Evolutionary conservation across 2,888 invertebrate genomes (phyloP).

Genomic region (Acrobasis consociella): DNA sequence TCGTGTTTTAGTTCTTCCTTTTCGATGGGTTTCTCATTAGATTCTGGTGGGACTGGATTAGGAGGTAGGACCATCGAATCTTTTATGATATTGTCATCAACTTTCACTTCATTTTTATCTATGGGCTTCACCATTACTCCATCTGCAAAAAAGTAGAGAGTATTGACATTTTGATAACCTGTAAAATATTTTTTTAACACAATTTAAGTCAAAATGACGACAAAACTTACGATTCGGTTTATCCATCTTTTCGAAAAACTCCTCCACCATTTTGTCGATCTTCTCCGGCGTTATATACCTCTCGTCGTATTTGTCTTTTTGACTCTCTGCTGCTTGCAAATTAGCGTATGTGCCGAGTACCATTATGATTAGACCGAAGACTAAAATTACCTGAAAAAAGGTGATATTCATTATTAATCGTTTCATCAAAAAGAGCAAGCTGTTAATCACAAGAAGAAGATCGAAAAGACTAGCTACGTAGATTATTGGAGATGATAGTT

Average conservation of each 20-base stretch:
- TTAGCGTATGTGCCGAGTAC: slow-evolving; percentile 96
- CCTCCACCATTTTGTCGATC: slow-evolving; percentile 72
- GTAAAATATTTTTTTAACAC: not conserved
- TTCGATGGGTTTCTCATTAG: slow-evolving; percentile 64
- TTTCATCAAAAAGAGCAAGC: too few species aligned
- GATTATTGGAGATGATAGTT: too few species aligned
- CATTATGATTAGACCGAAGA: slow-evolving; percentile 93
- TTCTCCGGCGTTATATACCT: slow-evolving; percentile 63
- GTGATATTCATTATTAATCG: not conserved
- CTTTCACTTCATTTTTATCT: slow-evolving; percentile 37
- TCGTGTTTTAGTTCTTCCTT: slow-evolving; percentile 47
- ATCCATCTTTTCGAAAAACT: slow-evolving; percentile 67
- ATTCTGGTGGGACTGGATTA: slow-evolving; percentile 73
- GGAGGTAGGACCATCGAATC: slow-evolving; percentile 75
- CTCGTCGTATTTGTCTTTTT: slow-evolving; percentile 63
- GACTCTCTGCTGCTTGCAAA: slow-evolving; percentile 86
- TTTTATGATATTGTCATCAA: slow-evolving; percentile 47
- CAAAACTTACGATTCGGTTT: slow-evolving; percentile 49
- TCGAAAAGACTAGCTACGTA: too few species aligned
- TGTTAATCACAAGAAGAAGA: too few species aligned
- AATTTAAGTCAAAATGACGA: slow-evolving; percentile 27
- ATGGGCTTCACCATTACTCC: slow-evolving; percentile 43
- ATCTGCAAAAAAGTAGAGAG: slow-evolving; percentile 43
- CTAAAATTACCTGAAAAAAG: slow-evolving; percentile 86
- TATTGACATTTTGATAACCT: not conserved